These are phyloP conservation scores for Zelleria hepariella DNA, from an alignment of 2,888 invertebrate genomes.

Conservation along the genomic window DNA sequence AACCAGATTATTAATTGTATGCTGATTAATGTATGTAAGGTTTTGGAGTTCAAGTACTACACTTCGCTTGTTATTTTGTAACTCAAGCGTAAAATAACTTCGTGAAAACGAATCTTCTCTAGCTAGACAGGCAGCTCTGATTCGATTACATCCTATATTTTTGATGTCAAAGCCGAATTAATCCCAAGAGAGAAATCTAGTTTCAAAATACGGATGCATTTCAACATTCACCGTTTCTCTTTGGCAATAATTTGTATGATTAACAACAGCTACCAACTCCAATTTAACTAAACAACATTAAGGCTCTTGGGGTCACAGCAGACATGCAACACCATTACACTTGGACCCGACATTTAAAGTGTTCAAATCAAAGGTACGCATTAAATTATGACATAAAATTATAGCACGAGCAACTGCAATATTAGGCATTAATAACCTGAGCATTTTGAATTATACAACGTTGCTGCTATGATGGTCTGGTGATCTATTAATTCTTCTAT, in stretches of 20 bases:
- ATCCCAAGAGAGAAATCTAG: neutral
- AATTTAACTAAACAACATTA: neutral
- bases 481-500: neutral
- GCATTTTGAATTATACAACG: no score
- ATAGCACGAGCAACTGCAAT: neutral
- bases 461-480: neutral
- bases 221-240: neutral
- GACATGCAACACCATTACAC: neutral
- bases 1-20: neutral
- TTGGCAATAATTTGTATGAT: neutral
- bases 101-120: no score
- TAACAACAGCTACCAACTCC: neutral
- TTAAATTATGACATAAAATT: constrained; percentile 3
- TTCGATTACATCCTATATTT: no score
- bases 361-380: neutral
- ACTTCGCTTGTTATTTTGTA: neutral
- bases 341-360: neutral
- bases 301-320: neutral
- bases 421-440: neutral
- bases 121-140: no score
- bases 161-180: no score
- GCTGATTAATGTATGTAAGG: neutral
- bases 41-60: neutral
- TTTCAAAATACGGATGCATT: neutral
- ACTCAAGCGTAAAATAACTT: no score